A percentile compares a stretch with the other conserved stretches of the same genome.
Evolutionary conservation across 1,140 invertebrate genomes (phyloP).

Genomic region (Drosophila ambigua): DNA sequence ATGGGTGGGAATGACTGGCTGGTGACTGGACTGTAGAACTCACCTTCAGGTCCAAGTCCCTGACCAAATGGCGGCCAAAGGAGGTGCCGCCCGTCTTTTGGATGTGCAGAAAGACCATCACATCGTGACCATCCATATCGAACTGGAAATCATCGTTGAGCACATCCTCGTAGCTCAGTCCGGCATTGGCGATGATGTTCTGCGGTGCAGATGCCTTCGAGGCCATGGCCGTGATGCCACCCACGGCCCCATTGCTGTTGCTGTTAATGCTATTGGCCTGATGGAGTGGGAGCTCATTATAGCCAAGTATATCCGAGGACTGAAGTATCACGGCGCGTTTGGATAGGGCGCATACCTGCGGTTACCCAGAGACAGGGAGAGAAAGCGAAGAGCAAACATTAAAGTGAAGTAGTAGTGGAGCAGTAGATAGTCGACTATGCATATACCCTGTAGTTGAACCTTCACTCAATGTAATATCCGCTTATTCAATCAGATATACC

Average conservation of each 20-base stretch:
- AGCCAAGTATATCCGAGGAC: conserved; percentile 76
- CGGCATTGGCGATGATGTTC: conserved; percentile 84
- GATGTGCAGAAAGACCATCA: conserved; percentile 99
- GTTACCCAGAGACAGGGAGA: conserved; percentile 25
- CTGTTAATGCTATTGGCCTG: conserved; percentile 53
- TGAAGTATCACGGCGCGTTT: conserved; percentile 85
- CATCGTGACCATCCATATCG: conserved; percentile 95
- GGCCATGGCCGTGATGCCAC: conserved; percentile 56
- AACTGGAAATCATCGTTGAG: conserved; percentile 94
- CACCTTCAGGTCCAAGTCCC: conserved; percentile 93
- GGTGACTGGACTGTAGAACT: conserved; percentile 20
- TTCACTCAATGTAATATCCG: not conserved
- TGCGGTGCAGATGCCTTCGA: conserved; percentile 74
- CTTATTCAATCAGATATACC: not conserved
- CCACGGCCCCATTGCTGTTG: conserved; percentile 34
- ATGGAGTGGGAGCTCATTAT: conserved; percentile 74
- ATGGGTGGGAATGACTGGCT: not conserved
- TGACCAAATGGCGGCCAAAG: conserved; percentile 96
- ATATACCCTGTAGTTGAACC: not conserved
- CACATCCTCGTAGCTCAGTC: conserved; percentile 92
- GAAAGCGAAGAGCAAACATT: conserved; percentile 25
- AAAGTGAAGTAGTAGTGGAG: not conserved
- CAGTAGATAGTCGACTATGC: not conserved
- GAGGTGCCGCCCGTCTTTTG: conserved; percentile 96
- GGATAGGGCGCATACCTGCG: conserved; percentile 89